Conservation (phyloP, 2,797 vertebrate genomes). For the Semaprochilodus insignis region DNA sequence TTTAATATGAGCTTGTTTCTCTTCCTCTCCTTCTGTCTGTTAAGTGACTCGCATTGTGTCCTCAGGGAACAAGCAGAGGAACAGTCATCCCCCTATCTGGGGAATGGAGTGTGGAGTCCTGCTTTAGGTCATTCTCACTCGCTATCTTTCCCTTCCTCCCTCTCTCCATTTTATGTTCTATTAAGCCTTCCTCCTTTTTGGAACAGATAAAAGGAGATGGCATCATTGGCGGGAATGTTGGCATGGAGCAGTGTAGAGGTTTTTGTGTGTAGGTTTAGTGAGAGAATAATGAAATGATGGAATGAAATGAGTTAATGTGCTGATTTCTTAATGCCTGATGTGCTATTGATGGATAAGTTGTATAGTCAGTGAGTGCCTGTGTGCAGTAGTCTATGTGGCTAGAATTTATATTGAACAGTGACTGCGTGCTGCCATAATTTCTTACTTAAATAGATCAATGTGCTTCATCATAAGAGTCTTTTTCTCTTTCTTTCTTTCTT, state of each 20-base stretch:
- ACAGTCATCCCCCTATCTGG: not conserved
- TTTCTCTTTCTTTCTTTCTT: too few relatives aligned
- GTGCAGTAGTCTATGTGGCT: too few relatives aligned
- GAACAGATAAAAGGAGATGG: not conserved
- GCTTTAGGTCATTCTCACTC: conserved; percentile 14
- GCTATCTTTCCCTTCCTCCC: not conserved
- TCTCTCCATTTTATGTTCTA: not conserved
- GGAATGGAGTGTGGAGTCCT: not conserved
- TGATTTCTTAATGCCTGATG: not conserved
- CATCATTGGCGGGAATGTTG: not conserved
- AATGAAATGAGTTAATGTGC: not conserved
- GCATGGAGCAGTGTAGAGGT: not conserved
- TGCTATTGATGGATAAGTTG: not conserved
- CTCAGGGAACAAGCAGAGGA: conserved; percentile 23
- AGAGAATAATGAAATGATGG: not conserved
- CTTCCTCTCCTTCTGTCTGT: conserved; percentile 1
- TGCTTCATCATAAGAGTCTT: not conserved
- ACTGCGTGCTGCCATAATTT: not conserved
- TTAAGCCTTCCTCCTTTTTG: not conserved
- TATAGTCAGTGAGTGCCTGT: not conserved
- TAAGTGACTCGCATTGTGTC: conserved; percentile 10
- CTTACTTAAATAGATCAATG: not conserved
- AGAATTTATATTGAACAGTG: not conserved
- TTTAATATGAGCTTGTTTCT: not conserved
- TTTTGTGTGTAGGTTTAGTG: not conserved